phyloP scores from a whole-genome alignment of 2,113 vertebrate species.

The Pelecanus crispus region DNA sequence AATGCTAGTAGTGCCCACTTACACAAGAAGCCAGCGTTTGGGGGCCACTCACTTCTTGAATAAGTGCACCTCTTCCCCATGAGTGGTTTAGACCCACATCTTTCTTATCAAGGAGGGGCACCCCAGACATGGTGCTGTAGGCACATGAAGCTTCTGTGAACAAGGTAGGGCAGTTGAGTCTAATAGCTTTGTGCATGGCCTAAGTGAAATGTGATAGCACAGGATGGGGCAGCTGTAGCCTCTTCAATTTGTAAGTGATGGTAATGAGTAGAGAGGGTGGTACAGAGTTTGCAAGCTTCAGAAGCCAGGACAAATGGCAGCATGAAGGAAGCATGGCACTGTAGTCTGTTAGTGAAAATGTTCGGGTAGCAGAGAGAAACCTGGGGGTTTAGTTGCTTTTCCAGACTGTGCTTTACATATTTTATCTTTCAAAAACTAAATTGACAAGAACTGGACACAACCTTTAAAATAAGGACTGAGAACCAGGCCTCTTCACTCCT shows the following conservation, averaged over 20 bases:
- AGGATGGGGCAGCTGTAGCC: neutral
- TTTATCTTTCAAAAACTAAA: neutral
- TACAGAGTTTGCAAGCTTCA: neutral
- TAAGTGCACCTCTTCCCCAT: neutral
- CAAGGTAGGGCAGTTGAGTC: neutral
- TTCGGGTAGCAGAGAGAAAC: neutral
- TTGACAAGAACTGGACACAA: neutral
- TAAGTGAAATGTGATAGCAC: neutral
- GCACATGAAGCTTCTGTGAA: neutral
- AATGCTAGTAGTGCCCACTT: neutral
- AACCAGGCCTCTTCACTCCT: neutral
- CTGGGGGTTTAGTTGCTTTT: neutral
- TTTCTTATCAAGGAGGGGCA: neutral
- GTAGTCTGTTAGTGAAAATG: neutral
- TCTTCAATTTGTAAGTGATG: fast-evolving
- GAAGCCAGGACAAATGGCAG: neutral
- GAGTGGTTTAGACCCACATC: neutral
- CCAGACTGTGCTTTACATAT: neutral
- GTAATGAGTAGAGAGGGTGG: neutral
- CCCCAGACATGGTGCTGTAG: neutral
- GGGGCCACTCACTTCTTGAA: neutral
- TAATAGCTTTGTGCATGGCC: neutral
- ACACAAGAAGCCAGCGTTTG: neutral
- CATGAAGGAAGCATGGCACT: neutral
- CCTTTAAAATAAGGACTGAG: neutral